Evolutionary conservation across 2,888 invertebrate species (phyloP).

Genomic region (Pollenia amentaria): DNA sequence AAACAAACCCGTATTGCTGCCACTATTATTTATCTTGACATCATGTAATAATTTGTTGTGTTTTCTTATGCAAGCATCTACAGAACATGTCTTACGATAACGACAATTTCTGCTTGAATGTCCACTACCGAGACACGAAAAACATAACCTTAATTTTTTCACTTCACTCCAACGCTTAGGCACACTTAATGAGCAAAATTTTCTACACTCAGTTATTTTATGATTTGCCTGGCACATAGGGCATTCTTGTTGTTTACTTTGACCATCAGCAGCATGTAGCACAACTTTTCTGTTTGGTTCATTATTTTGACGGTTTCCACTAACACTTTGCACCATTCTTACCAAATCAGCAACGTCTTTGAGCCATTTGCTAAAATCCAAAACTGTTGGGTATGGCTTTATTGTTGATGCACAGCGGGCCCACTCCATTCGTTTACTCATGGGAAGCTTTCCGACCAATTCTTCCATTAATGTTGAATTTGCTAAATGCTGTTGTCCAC

Average conservation of each 20-base stretch:
- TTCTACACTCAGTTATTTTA: slow-evolving; percentile 33
- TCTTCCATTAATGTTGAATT: too few species aligned
- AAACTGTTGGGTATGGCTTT: slow-evolving; percentile 22
- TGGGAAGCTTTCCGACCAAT: too few species aligned
- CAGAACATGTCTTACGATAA: not conserved
- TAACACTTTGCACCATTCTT: not conserved
- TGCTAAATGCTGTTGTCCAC: too few species aligned
- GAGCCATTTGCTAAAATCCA: slow-evolving; percentile 32
- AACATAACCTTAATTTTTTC: slow-evolving; percentile 43
- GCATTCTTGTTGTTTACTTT: slow-evolving; percentile 28
- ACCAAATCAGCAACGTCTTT: slow-evolving; percentile 41
- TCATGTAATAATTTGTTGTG: slow-evolving; percentile 25
- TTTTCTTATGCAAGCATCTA: slow-evolving; percentile 29
- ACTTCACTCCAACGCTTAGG: slow-evolving; percentile 24
- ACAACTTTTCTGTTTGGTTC: slow-evolving; percentile 35
- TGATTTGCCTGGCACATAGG: slow-evolving; percentile 15
- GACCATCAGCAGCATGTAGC: slow-evolving; percentile 26
- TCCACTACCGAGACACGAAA: slow-evolving; percentile 35
- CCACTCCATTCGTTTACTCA: too few species aligned
- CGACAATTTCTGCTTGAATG: slow-evolving; percentile 48
- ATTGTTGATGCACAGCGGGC: too few species aligned
- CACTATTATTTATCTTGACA: too few species aligned
- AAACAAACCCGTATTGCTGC: too few species aligned
- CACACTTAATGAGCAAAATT: slow-evolving; percentile 6
- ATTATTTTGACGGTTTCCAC: not conserved